Base-by-base conservation (phyloP, 2,113 vertebrate species). In the Boulengeromyrus knoepffleri region DNA sequence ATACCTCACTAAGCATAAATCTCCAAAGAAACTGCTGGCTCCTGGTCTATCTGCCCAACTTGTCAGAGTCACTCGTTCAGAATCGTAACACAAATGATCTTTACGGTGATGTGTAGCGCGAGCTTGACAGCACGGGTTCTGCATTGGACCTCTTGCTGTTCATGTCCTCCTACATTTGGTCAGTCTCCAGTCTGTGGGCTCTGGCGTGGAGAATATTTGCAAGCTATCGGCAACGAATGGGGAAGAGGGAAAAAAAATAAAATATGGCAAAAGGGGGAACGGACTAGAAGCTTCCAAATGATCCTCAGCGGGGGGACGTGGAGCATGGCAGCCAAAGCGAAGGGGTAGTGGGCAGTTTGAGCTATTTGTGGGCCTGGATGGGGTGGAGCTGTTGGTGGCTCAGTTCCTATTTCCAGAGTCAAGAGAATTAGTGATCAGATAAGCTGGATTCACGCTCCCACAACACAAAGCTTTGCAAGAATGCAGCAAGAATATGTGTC, bases 341-440 rank as follows among this genome's bases (percentile, higher is more conserved):
- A 49, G 70, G 74, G 47, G n/a, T 19, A 24, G 66, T 85, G 83
- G 83, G 49, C 45, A 27, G 39, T 52, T 53, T 9, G 24, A 24
- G 31, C 47, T 89, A 49, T 56, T 53, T 42, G 49, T 77, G 47
- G 70, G 70, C 15, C 27, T 39, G 49, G 49, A 84, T 39, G 27
- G 46, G 45, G 39, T 19, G 56, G 56, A 88, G 87, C 31, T 39
- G 87, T 36, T 5, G 58, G 56, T 13, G 42, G 21, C 19, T 88
- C 62, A 49, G 21, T 88, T 88, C 58, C 58, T 88, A 47, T 88
- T 88, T 47, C 58, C 80, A 84, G 80, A 24, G 24, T 66, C 42
- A 74, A 49, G 58, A 49, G 45, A 49, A 49, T 46, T 31, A 74
- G 58, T 21, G 45, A 89, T 89, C 62, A 53, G 88, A 39, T 83